Evolutionary conservation across 2,797 vertebrate genomes (phyloP).

Genomic region (Enteromius radiatus): DNA sequence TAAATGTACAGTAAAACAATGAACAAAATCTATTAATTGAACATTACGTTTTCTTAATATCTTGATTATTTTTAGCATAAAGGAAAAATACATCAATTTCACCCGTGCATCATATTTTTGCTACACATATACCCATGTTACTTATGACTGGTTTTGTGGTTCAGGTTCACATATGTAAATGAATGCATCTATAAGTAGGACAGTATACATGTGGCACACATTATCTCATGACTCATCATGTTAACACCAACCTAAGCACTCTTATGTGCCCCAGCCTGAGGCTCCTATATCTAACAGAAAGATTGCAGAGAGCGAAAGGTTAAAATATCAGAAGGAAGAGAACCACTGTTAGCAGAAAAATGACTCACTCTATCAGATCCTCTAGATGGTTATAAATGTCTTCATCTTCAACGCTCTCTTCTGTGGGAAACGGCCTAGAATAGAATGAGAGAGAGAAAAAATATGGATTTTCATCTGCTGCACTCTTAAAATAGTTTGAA

Average conservation of each 20-base stretch:
- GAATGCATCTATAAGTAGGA: not conserved
- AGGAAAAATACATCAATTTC: no score
- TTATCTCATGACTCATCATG: not conserved
- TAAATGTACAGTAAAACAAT: no score
- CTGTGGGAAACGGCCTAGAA: constrained; percentile 90
- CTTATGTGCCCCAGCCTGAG: not conserved
- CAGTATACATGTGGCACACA: not conserved
- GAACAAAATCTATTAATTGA: no score
- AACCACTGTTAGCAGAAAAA: not conserved
- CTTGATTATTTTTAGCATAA: no score
- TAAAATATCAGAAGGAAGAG: not conserved
- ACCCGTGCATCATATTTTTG: no score
- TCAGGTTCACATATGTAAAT: no score
- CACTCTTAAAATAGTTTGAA: not conserved
- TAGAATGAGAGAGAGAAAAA: not conserved
- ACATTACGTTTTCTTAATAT: no score
- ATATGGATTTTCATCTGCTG: not conserved
- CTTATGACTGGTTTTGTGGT: no score
- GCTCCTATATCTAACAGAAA: not conserved
- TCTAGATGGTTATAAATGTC: constrained; percentile 95
- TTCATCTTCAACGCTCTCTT: constrained; percentile 89
- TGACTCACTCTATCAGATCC: constrained; percentile 93
- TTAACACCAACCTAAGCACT: not conserved
- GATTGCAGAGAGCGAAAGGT: not conserved
- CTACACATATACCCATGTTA: no score